These are phyloP conservation scores for Dynastes tityus DNA, from an alignment of 2,888 invertebrate genomes.

Conservation along the genomic window DNA sequence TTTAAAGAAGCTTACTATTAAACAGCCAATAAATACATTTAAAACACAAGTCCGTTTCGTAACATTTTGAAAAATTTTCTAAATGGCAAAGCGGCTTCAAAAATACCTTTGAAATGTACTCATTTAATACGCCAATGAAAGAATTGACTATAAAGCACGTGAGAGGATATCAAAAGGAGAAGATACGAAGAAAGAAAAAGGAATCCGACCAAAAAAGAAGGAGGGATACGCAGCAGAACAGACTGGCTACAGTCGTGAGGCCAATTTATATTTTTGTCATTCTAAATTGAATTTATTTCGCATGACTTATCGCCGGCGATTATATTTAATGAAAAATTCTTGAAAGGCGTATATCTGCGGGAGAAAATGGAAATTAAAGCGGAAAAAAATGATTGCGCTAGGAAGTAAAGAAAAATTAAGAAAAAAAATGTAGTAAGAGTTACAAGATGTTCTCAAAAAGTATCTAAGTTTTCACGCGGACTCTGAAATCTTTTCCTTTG, in stretches of 20 bases:
- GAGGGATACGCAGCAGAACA: not conserved
- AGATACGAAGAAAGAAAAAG: too few species aligned
- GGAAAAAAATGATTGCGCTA: not conserved
- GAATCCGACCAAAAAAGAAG: not conserved
- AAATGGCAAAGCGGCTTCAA: too few species aligned
- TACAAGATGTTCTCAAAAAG: too few species aligned
- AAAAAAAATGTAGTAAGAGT: not conserved
- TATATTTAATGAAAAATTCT: conserved; percentile 40
- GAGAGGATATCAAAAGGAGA: too few species aligned
- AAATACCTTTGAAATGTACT: too few species aligned
- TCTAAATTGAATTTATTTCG: conserved; percentile 37
- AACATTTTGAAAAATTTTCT: too few species aligned
- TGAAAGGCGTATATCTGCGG: not conserved
- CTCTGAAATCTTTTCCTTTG: too few species aligned
- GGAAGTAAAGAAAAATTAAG: not conserved
- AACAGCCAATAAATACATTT: too few species aligned
- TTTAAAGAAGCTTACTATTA: too few species aligned
- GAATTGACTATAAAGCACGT: not conserved
- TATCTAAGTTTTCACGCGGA: too few species aligned
- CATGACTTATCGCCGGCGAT: conserved; percentile 37
- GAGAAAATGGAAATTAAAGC: not conserved
- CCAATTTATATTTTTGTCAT: conserved; percentile 45
- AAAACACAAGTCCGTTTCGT: too few species aligned
- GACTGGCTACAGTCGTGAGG: too few species aligned
- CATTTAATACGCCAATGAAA: not conserved